phyloP scores from a whole-genome alignment of 2,113 vertebrate genomes.

The Periophthalmodon schlosseri region DNA sequence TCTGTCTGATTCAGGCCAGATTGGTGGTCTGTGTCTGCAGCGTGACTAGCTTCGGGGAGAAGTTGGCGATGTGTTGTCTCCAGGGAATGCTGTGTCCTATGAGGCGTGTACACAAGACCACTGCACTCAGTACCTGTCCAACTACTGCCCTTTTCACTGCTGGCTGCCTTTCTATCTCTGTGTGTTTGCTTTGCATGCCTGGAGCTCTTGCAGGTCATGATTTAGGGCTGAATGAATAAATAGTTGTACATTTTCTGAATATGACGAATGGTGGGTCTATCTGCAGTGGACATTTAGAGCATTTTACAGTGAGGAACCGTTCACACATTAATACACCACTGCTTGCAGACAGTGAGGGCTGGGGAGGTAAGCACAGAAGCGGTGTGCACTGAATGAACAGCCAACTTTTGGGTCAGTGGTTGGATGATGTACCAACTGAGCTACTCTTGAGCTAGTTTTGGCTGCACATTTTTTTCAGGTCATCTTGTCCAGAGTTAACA shows the following conservation, averaged over 20 bases:
- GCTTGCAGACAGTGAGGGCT: no score
- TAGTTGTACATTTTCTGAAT: not conserved
- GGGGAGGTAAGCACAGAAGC: no score
- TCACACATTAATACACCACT: no score
- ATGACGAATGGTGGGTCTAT: not conserved
- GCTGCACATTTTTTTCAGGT: no score
- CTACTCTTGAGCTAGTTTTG: no score
- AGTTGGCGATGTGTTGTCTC: constrained; percentile 32
- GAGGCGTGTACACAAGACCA: constrained; percentile 53
- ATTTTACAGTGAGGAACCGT: no score
- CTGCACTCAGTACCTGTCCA: constrained; percentile 52
- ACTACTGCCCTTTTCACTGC: constrained; percentile 18
- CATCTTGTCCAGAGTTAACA: no score
- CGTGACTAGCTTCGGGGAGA: constrained; percentile 31
- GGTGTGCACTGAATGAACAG: no score
- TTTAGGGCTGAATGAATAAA: not conserved
- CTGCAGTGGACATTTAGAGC: not conserved
- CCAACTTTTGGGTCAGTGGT: no score
- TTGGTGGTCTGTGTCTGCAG: constrained; percentile 26
- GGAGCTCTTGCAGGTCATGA: constrained; percentile 23
- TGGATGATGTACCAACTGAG: no score
- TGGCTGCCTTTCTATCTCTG: not conserved
- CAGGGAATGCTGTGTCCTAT: constrained; percentile 29
- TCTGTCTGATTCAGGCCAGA: constrained; percentile 29
- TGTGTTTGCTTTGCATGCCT: not conserved